These are phyloP conservation scores for Callorhinus ursinus DNA, from an alignment of 2,113 vertebrate genomes.

Conservation along the genomic window DNA sequence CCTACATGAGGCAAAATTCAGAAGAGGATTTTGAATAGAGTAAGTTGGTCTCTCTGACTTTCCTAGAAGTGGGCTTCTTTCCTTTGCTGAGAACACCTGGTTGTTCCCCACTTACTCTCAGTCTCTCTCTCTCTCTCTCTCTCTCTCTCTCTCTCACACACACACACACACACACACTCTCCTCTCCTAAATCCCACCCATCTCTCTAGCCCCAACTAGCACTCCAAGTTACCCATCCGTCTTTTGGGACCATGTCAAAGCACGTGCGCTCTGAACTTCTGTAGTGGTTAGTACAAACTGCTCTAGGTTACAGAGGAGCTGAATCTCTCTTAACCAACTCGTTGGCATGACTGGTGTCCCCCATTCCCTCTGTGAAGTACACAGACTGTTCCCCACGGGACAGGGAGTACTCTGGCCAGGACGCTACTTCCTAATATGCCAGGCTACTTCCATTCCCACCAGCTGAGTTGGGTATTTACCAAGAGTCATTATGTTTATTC, in stretches of 20 bases:
- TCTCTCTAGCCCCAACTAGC: background rate
- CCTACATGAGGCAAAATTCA: background rate
- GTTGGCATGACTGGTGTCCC: background rate
- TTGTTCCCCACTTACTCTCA: too few species aligned
- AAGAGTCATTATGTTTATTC: constrained; percentile 49
- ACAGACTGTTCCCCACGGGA: background rate
- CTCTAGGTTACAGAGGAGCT: background rate
- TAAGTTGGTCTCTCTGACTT: background rate
- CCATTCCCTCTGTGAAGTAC: background rate
- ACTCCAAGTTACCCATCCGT: background rate
- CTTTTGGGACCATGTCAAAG: background rate
- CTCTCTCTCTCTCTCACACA: background rate
- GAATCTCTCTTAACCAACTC: background rate
- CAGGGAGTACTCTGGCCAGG: background rate
- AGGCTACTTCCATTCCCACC: background rate
- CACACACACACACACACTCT: background rate
- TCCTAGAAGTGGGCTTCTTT: background rate
- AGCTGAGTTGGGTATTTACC: background rate
- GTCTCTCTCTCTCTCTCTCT: background rate
- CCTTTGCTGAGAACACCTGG: constrained; percentile 4
- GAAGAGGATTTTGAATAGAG: constrained; percentile 35
- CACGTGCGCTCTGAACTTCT: background rate
- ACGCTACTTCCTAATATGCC: background rate
- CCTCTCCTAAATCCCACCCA: background rate
- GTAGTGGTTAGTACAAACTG: background rate